Percentiles rank a stretch among this genome's conserved stretches.
Conservation (phyloP, 2,888 invertebrate species). For the Scaptomyza cyrtandrae region DNA sequence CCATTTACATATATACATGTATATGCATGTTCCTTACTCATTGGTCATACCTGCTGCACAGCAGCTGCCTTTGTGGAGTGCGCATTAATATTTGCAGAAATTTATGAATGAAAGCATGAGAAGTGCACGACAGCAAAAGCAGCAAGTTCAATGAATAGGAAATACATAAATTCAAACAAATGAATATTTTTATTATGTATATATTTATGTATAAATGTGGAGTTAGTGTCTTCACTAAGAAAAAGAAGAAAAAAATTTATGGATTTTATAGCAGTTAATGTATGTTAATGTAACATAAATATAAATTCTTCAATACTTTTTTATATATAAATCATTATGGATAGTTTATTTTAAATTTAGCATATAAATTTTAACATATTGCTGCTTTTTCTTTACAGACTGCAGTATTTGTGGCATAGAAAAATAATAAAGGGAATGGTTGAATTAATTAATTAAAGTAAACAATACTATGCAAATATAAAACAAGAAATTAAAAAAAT, state of each 20-base stretch:
- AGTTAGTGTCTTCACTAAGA: background rate
- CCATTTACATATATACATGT: slow-evolving; percentile 20
- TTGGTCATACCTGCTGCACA: background rate
- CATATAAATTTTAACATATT: no score
- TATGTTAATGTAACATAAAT: no score
- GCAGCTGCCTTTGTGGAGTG: slow-evolving; percentile 9
- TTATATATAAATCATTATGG: background rate
- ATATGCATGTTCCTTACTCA: background rate
- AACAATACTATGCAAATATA: background rate
- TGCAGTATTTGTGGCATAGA: background rate
- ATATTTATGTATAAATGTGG: background rate
- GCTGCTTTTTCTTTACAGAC: background rate
- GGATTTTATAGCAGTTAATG: background rate
- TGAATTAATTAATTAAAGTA: background rate
- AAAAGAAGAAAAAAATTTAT: background rate
- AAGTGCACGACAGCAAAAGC: slow-evolving; percentile 26
- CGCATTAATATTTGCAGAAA: slow-evolving; percentile 39
- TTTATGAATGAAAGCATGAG: slow-evolving; percentile 48
- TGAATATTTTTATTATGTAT: slow-evolving; percentile 3
- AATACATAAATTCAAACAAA: slow-evolving; percentile 31
- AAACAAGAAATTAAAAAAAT: no score
- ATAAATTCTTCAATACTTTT: background rate
- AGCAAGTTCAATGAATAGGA: slow-evolving; percentile 72
- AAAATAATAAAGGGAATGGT: background rate
- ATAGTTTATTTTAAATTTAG: background rate